Conservation (phyloP, 2,113 vertebrate genomes). For the Stigmatopora nigra region DNA sequence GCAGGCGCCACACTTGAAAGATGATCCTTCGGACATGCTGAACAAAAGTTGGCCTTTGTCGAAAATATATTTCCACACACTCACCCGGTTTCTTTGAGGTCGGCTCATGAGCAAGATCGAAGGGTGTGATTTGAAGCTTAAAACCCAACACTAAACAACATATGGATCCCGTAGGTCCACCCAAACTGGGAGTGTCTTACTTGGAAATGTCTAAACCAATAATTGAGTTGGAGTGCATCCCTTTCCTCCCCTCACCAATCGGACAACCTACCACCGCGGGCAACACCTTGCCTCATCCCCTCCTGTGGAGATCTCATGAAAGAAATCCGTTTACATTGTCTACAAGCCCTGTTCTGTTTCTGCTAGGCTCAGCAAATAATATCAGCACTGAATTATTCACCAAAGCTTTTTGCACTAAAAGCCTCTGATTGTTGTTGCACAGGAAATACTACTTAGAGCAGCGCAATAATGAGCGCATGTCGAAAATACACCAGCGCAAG, state of each 20-base stretch:
- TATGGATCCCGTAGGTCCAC: conserved; percentile 57
- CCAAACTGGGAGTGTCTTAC: conserved; percentile 83
- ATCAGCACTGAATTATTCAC: conserved; percentile 93
- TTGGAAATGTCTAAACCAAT: conserved; percentile 74
- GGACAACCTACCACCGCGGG: conserved; percentile 39
- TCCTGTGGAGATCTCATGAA: conserved; percentile 61
- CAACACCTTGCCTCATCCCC: conserved; percentile 51
- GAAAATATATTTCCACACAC: conserved; percentile 53
- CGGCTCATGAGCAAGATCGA: conserved; percentile 70
- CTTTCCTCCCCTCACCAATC: conserved; percentile 32
- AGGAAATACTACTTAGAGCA: conserved; percentile 64
- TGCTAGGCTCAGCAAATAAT: conserved; percentile 72
- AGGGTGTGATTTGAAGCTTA: conserved; percentile 58
- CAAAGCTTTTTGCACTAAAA: conserved; percentile 78
- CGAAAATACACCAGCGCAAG: conserved; percentile 26
- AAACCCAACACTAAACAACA: conserved; percentile 60
- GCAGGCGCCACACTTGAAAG: conserved; percentile 16
- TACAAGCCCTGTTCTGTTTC: conserved; percentile 72
- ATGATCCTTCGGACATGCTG: conserved; percentile 10
- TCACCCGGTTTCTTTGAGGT: conserved; percentile 76
- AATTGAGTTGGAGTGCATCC: conserved; percentile 64
- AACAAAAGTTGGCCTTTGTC: conserved; percentile 7
- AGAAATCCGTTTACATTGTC: conserved; percentile 87
- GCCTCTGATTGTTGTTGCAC: conserved; percentile 72
- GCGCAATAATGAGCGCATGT: conserved; percentile 43